These are phyloP conservation scores for Acrocephalus scirpaceus DNA, from an alignment of 2,797 vertebrate species.

Conservation along the genomic window DNA sequence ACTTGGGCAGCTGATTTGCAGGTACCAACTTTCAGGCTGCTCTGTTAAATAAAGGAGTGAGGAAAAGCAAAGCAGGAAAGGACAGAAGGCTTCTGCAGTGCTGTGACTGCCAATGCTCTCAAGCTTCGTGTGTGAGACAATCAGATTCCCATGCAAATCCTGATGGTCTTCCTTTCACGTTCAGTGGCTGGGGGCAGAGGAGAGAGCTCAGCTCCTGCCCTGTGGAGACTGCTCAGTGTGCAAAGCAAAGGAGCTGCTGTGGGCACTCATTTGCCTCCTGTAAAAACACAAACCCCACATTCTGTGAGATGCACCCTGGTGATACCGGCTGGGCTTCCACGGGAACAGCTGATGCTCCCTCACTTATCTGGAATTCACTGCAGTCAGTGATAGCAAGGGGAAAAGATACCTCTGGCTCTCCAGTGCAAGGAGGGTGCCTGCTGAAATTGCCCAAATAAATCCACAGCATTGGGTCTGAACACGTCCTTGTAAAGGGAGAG, in stretches of 20 bases:
- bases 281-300: neutral
- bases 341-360: neutral
- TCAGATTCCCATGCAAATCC: neutral
- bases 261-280: neutral
- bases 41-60: neutral
- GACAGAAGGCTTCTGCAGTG: neutral
- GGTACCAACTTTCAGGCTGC: neutral
- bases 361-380: neutral
- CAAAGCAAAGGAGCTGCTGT: neutral
- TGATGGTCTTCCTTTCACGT: neutral
- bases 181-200: neutral
- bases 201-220: neutral
- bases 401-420: neutral
- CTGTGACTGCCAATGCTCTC: neutral
- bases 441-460: neutral
- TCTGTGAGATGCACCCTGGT: neutral
- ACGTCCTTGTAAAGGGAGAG: neutral
- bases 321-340: neutral
- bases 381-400: neutral
- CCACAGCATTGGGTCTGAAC: neutral
- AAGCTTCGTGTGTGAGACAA: neutral
- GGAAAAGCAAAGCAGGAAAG: neutral
- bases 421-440: neutral
- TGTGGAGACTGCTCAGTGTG: neutral
- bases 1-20: neutral